These are phyloP conservation scores for Procambarus clarkii DNA, from an alignment of 1,140 invertebrate species.

Conservation along the genomic window DNA sequence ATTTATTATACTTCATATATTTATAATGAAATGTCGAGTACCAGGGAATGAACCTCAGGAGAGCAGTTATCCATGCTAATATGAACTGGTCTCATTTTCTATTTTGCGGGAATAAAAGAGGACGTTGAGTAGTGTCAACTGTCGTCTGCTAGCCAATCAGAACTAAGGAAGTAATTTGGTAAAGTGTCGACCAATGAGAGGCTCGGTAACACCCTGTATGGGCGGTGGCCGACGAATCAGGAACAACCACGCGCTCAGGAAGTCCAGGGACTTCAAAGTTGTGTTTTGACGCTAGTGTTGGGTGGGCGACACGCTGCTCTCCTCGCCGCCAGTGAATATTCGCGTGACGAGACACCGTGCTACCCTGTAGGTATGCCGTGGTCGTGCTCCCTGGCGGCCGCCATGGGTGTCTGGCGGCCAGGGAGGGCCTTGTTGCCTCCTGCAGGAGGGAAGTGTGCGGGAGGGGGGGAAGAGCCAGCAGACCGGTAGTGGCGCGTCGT, in stretches of 20 bases:
- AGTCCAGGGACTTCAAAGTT: conserved; percentile 22
- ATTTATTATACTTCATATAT: no score
- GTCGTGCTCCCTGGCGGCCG: not conserved
- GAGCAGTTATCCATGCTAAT: no score
- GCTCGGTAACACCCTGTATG: not conserved
- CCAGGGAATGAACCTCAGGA: no score
- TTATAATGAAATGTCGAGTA: no score
- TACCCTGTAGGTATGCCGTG: not conserved
- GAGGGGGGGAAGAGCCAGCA: not conserved
- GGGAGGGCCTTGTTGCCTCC: no score
- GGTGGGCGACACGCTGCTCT: no score
- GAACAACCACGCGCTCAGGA: conserved; percentile 35
- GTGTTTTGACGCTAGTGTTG: conserved; percentile 21
- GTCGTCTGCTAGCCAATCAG: conserved; percentile 42
- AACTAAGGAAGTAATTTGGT: not conserved
- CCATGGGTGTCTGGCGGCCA: not conserved
- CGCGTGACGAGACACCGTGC: not conserved
- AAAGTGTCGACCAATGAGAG: not conserved
- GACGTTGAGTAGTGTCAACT: not conserved
- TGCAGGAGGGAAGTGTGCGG: no score
- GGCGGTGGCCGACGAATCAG: not conserved
- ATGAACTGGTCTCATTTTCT: not conserved
- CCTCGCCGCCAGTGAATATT: not conserved
- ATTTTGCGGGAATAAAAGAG: not conserved
- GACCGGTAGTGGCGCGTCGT: not conserved